Conservation (phyloP, 2,888 invertebrate genomes). For the Chaitophorus viminalis region DNA sequence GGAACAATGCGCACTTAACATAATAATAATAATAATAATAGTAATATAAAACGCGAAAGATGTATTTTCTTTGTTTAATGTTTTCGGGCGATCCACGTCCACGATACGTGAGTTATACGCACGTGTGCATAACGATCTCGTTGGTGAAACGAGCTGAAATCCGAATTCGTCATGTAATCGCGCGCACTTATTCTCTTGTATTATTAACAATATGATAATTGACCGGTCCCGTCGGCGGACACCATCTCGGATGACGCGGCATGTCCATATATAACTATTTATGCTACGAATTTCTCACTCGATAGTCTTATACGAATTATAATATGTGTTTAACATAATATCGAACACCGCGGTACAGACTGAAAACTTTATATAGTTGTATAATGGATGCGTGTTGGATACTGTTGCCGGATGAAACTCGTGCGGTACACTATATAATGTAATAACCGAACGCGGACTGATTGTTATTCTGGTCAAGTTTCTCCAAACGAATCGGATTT, state of each 20-base stretch:
- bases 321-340: too few species aligned
- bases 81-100: neutral
- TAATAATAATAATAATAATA: constrained; percentile 2
- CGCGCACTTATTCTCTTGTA: neutral
- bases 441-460: too few species aligned
- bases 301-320: too few species aligned
- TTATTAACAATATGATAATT: neutral
- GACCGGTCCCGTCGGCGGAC: neutral
- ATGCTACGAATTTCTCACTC: too few species aligned
- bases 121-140: neutral
- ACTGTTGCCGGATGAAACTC: too few species aligned
- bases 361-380: too few species aligned
- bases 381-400: too few species aligned
- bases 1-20: constrained; percentile 24
- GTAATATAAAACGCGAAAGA: neutral
- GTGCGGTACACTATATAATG: too few species aligned
- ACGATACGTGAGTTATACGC: neutral
- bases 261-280: neutral
- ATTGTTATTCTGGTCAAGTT: too few species aligned
- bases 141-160: neutral
- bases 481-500: too few species aligned
- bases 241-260: neutral
- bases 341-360: too few species aligned
- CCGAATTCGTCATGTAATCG: neutral
- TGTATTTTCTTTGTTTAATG: too few species aligned